A percentile compares a stretch with the other conserved stretches of the same genome.
These are phyloP conservation scores for Zaprionus ghesquierei DNA, from an alignment of 1,140 invertebrate genomes.

Conservation along the genomic window DNA sequence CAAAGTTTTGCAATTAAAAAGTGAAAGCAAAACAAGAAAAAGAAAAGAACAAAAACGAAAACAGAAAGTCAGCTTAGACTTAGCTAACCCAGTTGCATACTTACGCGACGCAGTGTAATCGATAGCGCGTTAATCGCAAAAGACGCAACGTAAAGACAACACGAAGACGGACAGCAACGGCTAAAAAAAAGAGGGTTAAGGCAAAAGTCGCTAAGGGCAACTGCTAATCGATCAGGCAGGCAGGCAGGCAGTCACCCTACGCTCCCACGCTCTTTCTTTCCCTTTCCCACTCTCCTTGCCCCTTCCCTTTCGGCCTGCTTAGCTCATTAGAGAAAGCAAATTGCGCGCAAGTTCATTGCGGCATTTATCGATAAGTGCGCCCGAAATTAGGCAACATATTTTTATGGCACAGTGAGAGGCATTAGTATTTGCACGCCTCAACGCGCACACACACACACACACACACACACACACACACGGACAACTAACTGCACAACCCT, in stretches of 20 bases:
- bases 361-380: slow-evolving; percentile 38
- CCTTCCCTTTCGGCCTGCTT: slow-evolving; percentile 18
- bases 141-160: slow-evolving; percentile 56
- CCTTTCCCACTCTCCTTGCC: neutral
- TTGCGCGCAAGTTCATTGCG: slow-evolving; percentile 24
- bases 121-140: slow-evolving; percentile 42
- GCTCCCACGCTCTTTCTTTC: neutral
- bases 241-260: too few relatives aligned
- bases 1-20: slow-evolving; percentile 61
- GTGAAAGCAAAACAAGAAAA: neutral
- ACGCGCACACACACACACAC: neutral
- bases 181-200: slow-evolving; percentile 67
- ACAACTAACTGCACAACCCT: slow-evolving; percentile 49
- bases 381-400: slow-evolving; percentile 37
- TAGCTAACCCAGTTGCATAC: slow-evolving; percentile 50
- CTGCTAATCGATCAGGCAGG: slow-evolving; percentile 66
- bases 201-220: slow-evolving; percentile 35
- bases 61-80: slow-evolving; percentile 8
- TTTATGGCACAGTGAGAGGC: slow-evolving; percentile 7
- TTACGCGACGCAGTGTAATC: slow-evolving; percentile 43
- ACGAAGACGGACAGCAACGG: slow-evolving; percentile 1
- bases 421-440: slow-evolving; percentile 36
- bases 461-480: neutral
- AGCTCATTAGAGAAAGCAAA: slow-evolving; percentile 52
- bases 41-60: neutral